Percentiles rank a stretch among this genome's conserved stretches.
Conservation (phyloP, 2,113 vertebrate species). For the Excalfactoria chinensis region DNA sequence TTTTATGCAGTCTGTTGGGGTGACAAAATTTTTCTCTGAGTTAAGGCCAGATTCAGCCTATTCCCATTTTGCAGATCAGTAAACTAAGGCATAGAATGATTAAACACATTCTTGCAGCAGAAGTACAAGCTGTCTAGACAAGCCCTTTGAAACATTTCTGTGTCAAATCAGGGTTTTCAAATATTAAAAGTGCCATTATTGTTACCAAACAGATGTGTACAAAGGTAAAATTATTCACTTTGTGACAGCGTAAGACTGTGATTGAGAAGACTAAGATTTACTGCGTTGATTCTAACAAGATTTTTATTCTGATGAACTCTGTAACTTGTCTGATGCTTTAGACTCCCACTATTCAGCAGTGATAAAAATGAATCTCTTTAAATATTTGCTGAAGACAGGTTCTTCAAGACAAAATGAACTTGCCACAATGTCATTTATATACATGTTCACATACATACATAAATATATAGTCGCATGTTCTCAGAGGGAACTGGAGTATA, state of each 20-base stretch:
- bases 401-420: neutral
- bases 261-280: neutral
- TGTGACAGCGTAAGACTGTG: neutral
- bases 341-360: neutral
- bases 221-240: neutral
- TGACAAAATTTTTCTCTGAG: neutral
- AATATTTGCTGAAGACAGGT: neutral
- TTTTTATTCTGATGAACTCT: neutral
- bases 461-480: neutral
- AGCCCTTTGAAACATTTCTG: neutral
- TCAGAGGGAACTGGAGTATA: neutral
- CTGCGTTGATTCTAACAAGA: neutral
- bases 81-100: neutral
- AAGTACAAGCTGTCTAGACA: neutral
- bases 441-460: neutral
- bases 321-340: neutral
- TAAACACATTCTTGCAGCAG: fast-evolving
- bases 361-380: neutral
- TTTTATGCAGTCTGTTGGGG: neutral
- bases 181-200: neutral
- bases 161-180: neutral
- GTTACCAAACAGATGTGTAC: neutral
- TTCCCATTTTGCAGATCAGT: neutral
- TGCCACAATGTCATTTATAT: neutral
- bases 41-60: neutral